These are phyloP conservation scores for Sesamia nonagrioides DNA, from an alignment of 1,140 invertebrate genomes.

Conservation along the genomic window DNA sequence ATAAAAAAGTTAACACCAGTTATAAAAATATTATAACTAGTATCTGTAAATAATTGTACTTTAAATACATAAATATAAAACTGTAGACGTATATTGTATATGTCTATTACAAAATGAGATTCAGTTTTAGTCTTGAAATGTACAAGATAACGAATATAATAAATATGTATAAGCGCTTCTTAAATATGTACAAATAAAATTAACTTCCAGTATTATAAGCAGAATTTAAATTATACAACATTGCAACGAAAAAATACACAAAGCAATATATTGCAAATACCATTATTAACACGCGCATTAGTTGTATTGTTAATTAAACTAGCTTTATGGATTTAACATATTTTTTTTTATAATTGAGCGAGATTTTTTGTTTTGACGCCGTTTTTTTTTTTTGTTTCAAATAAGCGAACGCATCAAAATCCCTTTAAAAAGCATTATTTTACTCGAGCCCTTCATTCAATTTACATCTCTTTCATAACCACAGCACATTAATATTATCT, in stretches of 20 bases:
- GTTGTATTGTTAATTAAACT: too few species aligned
- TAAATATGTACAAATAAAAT: neutral
- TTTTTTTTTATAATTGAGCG: too few species aligned
- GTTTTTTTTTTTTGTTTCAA: too few species aligned
- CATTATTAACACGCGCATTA: neutral
- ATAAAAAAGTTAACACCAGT: neutral
- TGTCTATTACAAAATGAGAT: slow-evolving; percentile 39
- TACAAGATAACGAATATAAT: slow-evolving; percentile 31
- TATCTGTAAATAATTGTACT: neutral
- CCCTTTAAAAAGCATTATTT: too few species aligned
- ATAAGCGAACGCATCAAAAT: too few species aligned
- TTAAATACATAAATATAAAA: slow-evolving; percentile 23
- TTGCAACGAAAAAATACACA: neutral
- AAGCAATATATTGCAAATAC: too few species aligned
- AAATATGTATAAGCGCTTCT: slow-evolving; percentile 9
- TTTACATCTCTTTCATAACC: neutral
- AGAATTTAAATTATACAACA: neutral
- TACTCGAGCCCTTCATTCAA: too few species aligned
- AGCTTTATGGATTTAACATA: too few species aligned
- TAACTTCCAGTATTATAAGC: neutral
- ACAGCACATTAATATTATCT: neutral
- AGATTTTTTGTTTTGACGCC: too few species aligned
- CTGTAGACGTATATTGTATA: neutral
- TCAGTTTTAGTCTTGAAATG: slow-evolving; percentile 36
- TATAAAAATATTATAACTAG: neutral